Evolutionary conservation across 2,888 invertebrate genomes (phyloP), one percentile per base, ranked within the genome.

Genomic region (Drosophila maculinotata): DNA sequence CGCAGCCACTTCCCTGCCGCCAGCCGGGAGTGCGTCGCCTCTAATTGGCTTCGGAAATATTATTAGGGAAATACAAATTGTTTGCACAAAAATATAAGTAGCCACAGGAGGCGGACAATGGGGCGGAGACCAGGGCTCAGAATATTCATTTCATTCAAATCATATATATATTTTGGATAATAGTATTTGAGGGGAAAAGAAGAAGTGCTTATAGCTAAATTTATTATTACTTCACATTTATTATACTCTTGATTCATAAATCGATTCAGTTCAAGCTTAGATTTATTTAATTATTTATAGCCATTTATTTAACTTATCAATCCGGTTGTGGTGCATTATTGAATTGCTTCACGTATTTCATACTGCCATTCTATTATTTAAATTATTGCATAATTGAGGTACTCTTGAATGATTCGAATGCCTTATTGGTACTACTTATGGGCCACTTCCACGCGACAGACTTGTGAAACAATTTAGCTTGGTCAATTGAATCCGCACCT

Each of bases 31-130:
- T 76, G 72, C 83, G 83, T 56, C 79, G 82, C 23, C 51, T 60
- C 85, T 81, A 81, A 81, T 81, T 81, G 87, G 85, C 81, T 82
- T 66, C 85, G 72, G 66, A 81, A 81, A 87, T 81, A 82, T 81
- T 87, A 74, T 84, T 84, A 78, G 58, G 49, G 48, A 60, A 42
- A 56, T 26, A 64, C 79, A 80, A 81, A 74, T 81, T 87, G 62
- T 71, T 69, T 60, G 56, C 31, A 48, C 54, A 54, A 38, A 42
- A 31, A 41, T 33, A 53, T 45, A 57, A 76, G 48, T 70, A 42
- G 51, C 51, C 54, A 12, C 30, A n/a, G 35, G 10, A 7, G 35
- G 36, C 35, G 48, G 30, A 7, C 9, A 5, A 1, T 7, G n/a
- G 15, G 25, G 33, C 33, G 30, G 5, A 44, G 25, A 26, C 10